Evolutionary conservation across 2,888 invertebrate genomes (phyloP).

Genomic region (Cabera pusaria): DNA sequence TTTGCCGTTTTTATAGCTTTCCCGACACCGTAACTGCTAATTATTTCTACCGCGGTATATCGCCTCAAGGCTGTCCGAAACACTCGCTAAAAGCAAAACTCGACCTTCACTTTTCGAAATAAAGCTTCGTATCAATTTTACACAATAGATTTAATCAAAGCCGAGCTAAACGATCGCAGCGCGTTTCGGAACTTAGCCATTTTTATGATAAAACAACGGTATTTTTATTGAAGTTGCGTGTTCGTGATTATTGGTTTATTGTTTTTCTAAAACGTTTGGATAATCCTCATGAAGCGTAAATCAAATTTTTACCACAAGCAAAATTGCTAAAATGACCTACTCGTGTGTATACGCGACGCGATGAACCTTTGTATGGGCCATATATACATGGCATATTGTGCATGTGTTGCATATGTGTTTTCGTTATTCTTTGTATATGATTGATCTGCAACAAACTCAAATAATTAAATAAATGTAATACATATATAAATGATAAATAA

Average conservation of each 20-base stretch:
- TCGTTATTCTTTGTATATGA: too few relatives aligned
- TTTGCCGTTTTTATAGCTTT: conserved; percentile 73
- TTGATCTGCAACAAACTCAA: too few relatives aligned
- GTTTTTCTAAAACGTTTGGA: conserved; percentile 27
- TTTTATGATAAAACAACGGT: conserved; percentile 33
- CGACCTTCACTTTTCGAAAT: conserved; percentile 34
- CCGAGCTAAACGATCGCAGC: conserved; percentile 37
- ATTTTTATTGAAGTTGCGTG: conserved; percentile 32
- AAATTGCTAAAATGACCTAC: too few relatives aligned
- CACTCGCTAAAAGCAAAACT: conserved; percentile 32
- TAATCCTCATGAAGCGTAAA: conserved; percentile 14
- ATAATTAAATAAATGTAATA: too few relatives aligned
- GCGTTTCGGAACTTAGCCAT: conserved; percentile 33
- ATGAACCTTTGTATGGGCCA: too few relatives aligned
- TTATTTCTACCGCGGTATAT: conserved; percentile 62
- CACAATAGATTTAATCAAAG: conserved; percentile 39
- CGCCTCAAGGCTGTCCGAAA: conserved; percentile 53
- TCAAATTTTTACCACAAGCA: too few relatives aligned
- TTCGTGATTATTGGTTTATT: conserved; percentile 31
- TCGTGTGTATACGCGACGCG: too few relatives aligned
- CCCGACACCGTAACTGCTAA: conserved; percentile 71
- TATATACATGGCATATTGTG: too few relatives aligned
- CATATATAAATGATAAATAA: too few relatives aligned
- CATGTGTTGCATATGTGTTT: too few relatives aligned
- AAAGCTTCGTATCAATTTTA: conserved; percentile 33